phyloP scores from a whole-genome alignment of 2,888 invertebrate species.

The Plemyria rubiginata region DNA sequence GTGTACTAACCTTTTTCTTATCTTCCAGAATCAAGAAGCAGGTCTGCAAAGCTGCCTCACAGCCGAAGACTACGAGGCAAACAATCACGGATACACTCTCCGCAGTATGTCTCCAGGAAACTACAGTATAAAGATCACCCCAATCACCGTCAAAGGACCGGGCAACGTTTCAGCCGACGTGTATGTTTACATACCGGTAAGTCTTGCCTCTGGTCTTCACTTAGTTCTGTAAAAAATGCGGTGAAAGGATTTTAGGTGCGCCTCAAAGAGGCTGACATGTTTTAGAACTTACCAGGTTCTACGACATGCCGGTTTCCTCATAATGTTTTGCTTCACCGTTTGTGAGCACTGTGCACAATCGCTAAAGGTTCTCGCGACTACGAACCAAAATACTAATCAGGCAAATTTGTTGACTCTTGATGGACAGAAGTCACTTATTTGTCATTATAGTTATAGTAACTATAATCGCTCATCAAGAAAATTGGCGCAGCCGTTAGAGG shows the following conservation, averaged over 20 bases:
- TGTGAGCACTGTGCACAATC: too few species aligned
- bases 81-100: slow-evolving; percentile 78
- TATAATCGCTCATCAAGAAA: background rate
- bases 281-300: too few species aligned
- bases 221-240: too few species aligned
- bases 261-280: too few species aligned
- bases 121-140: slow-evolving; percentile 91
- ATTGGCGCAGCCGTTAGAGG: background rate
- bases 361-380: too few species aligned
- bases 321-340: too few species aligned
- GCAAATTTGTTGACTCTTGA: too few species aligned
- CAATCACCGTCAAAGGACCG: slow-evolving; percentile 91
- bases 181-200: slow-evolving; percentile 87
- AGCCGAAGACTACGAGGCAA: slow-evolving; percentile 83
- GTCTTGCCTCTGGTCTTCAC: slow-evolving; percentile 21
- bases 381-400: too few species aligned
- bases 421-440: too few species aligned
- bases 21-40: slow-evolving; percentile 53
- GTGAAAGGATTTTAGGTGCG: too few species aligned
- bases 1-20: background rate
- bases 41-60: slow-evolving; percentile 88
- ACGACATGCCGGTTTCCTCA: too few species aligned
- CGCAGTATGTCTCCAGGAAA: slow-evolving; percentile 89
- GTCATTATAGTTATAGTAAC: background rate
- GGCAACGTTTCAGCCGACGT: slow-evolving; percentile 86